Conservation (phyloP, 53 echinoderm and acorn worm species). For the Echinarachnius parma region DNA sequence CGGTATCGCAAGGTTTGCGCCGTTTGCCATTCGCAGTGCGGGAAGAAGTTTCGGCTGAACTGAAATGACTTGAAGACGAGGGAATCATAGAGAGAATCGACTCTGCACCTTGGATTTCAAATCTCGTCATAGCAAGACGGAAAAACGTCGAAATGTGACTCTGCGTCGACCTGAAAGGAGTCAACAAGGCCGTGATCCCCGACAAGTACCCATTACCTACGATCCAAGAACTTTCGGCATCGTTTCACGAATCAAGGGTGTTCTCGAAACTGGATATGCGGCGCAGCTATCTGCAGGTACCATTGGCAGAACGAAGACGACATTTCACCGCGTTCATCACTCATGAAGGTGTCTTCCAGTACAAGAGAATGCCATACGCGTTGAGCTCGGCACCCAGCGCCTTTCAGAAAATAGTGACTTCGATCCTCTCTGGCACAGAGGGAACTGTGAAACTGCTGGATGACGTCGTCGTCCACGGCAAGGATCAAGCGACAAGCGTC, state of each 20-base stretch:
- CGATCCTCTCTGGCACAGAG: constrained; percentile 5
- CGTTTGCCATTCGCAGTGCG: background rate
- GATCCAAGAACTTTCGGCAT: background rate
- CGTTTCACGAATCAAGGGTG: constrained; percentile 29
- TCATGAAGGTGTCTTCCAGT: constrained; percentile 49
- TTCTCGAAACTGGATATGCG: constrained; percentile 46
- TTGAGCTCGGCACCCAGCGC: constrained; percentile 33
- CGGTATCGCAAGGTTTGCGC: background rate
- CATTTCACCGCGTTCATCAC: constrained; percentile 51
- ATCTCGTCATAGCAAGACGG: constrained; percentile 28
- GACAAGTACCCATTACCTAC: background rate
- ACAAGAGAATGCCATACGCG: constrained; percentile 46
- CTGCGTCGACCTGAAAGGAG: constrained; percentile 28
- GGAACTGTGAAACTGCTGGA: too few relatives aligned
- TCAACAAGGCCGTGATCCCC: constrained; percentile 24
- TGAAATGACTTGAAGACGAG: too few relatives aligned
- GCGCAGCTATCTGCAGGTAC: constrained; percentile 36
- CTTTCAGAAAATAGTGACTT: constrained; percentile 52
- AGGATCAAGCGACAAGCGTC: constrained; percentile 12
- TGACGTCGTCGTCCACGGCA: constrained; percentile 29
- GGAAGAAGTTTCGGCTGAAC: constrained; percentile 1
- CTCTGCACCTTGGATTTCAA: too few relatives aligned
- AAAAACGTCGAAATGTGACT: too few relatives aligned
- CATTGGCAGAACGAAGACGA: constrained; percentile 32
- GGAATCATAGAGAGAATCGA: too few relatives aligned